phyloP scores from a whole-genome alignment of 92 coral and sea anemone species.

The Bergia puertoricense region DNA sequence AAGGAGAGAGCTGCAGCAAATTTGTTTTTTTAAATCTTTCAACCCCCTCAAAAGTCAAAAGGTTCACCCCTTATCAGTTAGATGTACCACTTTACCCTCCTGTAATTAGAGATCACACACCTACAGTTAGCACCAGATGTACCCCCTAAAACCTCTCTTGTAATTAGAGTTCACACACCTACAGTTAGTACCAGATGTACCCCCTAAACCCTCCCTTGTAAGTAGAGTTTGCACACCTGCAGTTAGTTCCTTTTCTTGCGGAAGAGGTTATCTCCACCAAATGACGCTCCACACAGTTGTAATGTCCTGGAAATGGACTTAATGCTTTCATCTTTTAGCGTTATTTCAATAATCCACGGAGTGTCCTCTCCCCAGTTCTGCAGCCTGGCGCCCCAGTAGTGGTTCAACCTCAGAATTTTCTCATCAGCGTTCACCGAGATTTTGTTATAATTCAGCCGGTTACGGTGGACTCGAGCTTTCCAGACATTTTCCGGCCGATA shows the following conservation, averaged over 20 bases:
- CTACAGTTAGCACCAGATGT: no score
- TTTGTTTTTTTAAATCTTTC: no score
- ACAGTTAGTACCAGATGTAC: neutral
- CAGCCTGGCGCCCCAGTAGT: conserved; percentile 59
- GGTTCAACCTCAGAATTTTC: conserved; percentile 34
- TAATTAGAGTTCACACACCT: neutral
- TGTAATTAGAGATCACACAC: no score
- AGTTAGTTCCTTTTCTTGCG: conserved; percentile 36
- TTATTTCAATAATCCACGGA: conserved; percentile 26
- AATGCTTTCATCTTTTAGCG: conserved; percentile 32
- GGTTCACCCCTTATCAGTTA: no score
- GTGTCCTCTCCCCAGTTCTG: conserved; percentile 65
- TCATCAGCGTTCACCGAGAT: conserved; percentile 35
- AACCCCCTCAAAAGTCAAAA: no score
- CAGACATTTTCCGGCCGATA: conserved; percentile 37
- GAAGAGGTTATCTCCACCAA: conserved; percentile 30
- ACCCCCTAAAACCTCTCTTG: no score
- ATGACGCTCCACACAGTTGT: conserved; percentile 28
- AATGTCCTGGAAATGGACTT: conserved; percentile 15
- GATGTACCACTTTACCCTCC: no score
- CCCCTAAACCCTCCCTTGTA: neutral
- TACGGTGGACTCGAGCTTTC: conserved; percentile 47
- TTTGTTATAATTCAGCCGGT: conserved; percentile 12
- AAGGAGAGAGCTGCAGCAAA: no score
- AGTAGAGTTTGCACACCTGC: neutral